phyloP scores from a whole-genome alignment of 2,797 vertebrate genomes.

The Sebastes nivosus region DNA sequence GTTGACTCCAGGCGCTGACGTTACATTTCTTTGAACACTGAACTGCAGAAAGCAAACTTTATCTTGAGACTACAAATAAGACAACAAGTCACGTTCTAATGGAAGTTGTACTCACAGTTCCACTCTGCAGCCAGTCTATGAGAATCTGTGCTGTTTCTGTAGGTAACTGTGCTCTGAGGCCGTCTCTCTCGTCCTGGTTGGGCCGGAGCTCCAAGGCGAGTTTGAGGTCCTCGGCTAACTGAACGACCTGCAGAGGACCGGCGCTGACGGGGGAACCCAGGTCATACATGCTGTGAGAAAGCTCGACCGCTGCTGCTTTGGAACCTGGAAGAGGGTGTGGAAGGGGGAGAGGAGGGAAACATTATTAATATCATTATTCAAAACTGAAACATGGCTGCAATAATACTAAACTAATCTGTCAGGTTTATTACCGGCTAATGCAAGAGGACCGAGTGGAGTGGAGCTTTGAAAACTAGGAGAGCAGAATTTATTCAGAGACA shows the following conservation, averaged over 20 bases:
- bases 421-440: background rate
- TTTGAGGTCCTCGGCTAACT: slow-evolving; percentile 90
- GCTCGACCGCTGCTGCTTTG: slow-evolving; percentile 85
- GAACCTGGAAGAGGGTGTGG: slow-evolving; percentile 81
- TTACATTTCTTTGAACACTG: background rate
- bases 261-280: slow-evolving; percentile 83
- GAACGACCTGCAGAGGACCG: slow-evolving; percentile 87
- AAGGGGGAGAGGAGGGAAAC: background rate
- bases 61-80: background rate
- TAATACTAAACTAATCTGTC: background rate
- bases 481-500: slow-evolving; percentile 8
- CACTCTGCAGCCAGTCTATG: slow-evolving; percentile 88
- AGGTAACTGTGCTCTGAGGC: slow-evolving; percentile 87
- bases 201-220: slow-evolving; percentile 88
- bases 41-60: background rate
- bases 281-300: slow-evolving; percentile 84
- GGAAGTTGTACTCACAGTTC: slow-evolving; percentile 82
- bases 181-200: slow-evolving; percentile 81
- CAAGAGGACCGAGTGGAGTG: background rate
- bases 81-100: background rate
- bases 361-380: background rate
- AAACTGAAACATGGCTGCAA: background rate
- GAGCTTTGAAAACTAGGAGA: background rate
- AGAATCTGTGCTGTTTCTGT: slow-evolving; percentile 84
- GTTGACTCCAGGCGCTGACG: background rate